These are phyloP conservation scores for Cheirogaleus major DNA, from an alignment of 2,797 vertebrate species.

Conservation along the genomic window DNA sequence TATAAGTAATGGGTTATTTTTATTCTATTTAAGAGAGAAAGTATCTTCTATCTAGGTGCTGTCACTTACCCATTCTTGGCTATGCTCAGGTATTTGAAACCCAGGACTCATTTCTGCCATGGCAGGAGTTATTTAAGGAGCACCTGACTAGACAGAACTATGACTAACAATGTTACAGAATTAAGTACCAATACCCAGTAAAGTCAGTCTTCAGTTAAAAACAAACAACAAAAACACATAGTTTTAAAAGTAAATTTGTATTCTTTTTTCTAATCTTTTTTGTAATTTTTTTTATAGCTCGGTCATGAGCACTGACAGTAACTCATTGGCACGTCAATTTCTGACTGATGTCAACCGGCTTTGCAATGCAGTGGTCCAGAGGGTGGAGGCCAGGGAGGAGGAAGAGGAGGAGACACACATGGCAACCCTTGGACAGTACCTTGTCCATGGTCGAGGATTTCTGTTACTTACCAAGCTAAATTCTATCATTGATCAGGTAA, in stretches of 20 bases:
- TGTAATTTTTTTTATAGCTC: slow-evolving; percentile 87
- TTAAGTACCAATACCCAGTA: not conserved
- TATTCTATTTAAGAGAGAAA: not conserved
- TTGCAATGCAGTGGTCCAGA: slow-evolving; percentile 96
- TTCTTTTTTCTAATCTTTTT: slow-evolving; percentile 41
- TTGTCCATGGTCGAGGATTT: slow-evolving; percentile 95
- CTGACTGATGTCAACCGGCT: slow-evolving; percentile 97
- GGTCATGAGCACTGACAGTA: slow-evolving; percentile 98
- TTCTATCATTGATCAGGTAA: slow-evolving; percentile 96
- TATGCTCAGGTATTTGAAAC: not conserved
- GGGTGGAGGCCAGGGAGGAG: slow-evolving; percentile 92
- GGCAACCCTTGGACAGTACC: slow-evolving; percentile 96
- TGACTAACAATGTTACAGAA: not conserved
- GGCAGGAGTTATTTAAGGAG: not conserved
- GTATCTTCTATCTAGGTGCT: not conserved
- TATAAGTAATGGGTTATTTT: slow-evolving; percentile 5
- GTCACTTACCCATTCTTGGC: not conserved
- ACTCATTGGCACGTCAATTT: slow-evolving; percentile 97
- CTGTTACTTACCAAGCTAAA: slow-evolving; percentile 95
- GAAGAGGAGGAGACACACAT: slow-evolving; percentile 97
- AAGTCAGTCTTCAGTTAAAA: slow-evolving; percentile 27
- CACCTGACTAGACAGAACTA: not conserved
- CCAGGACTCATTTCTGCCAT: not conserved
- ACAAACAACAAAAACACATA: not conserved
- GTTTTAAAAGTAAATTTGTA: not conserved